These are phyloP conservation scores for Plestiodon gilberti DNA, from an alignment of 2,113 vertebrate species.

Conservation along the genomic window DNA sequence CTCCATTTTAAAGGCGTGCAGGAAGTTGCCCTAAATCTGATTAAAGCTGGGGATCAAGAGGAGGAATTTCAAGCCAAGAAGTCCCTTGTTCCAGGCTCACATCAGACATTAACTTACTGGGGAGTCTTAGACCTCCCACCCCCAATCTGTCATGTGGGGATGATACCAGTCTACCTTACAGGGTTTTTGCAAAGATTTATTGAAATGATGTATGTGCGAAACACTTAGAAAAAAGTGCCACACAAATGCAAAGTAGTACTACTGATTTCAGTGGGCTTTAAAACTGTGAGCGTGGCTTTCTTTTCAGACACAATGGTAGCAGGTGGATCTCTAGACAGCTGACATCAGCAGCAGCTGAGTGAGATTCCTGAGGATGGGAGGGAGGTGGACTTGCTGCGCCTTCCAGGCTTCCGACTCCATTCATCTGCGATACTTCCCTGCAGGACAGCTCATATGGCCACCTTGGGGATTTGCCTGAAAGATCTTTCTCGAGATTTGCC, in stretches of 20 bases:
- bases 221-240: not conserved
- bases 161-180: not conserved
- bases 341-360: not conserved
- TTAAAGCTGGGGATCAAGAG: not conserved
- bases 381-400: not conserved
- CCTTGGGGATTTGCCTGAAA: not conserved
- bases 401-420: not conserved
- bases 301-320: slow-evolving; percentile 15
- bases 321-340: slow-evolving; percentile 16
- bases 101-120: not conserved
- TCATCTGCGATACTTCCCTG: not conserved
- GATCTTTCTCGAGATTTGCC: not conserved
- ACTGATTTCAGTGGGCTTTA: not conserved
- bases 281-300: not conserved
- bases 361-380: slow-evolving; percentile 13
- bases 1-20: not conserved
- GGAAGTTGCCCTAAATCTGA: not conserved
- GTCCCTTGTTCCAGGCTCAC: not conserved
- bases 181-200: not conserved
- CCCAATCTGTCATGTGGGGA: not conserved
- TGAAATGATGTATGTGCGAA: not conserved
- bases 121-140: not conserved
- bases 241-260: not conserved
- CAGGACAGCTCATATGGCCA: slow-evolving; percentile 7
- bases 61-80: not conserved